Evolutionary conservation across 2,888 invertebrate genomes (phyloP).

Genomic region (Ectropis crepuscularia): DNA sequence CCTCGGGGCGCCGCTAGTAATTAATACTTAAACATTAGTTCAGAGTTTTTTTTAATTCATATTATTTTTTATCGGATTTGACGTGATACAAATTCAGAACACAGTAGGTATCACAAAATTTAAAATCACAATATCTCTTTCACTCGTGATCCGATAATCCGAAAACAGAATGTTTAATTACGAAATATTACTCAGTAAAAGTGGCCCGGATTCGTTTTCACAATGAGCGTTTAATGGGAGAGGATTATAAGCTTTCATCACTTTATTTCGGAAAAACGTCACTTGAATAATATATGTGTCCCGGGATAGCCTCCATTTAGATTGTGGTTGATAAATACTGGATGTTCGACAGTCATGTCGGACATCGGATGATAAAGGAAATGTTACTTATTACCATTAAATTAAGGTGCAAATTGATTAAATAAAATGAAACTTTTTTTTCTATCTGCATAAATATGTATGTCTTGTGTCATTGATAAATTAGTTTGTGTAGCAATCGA

Average conservation of each 20-base stretch:
- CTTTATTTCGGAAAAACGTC: constrained; percentile 60
- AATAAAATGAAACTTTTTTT: too few species aligned
- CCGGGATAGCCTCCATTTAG: constrained; percentile 58
- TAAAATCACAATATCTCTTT: constrained; percentile 14
- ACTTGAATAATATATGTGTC: constrained; percentile 57
- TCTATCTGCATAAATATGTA: too few species aligned
- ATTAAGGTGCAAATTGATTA: not conserved
- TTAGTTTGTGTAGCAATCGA: too few species aligned
- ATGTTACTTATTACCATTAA: constrained; percentile 7
- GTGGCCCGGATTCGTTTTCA: constrained; percentile 52
- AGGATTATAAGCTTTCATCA: constrained; percentile 67
- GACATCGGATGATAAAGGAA: not conserved
- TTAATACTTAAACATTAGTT: too few species aligned
- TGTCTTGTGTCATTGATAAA: too few species aligned
- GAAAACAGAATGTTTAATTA: constrained; percentile 55
- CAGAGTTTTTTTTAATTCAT: too few species aligned
- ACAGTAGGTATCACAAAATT: not conserved
- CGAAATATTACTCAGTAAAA: constrained; percentile 57
- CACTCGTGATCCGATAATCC: constrained; percentile 36
- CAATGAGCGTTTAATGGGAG: constrained; percentile 68
- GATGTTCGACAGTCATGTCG: constrained; percentile 34
- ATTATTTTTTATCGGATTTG: too few species aligned
- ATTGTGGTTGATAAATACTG: constrained; percentile 56
- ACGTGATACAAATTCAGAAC: too few species aligned
- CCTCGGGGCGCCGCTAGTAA: too few species aligned